A percentile compares a stretch with the other conserved stretches of the same genome.
Conservation (phyloP, 2,113 vertebrate genomes). For the Salvelinus namaycush region DNA sequence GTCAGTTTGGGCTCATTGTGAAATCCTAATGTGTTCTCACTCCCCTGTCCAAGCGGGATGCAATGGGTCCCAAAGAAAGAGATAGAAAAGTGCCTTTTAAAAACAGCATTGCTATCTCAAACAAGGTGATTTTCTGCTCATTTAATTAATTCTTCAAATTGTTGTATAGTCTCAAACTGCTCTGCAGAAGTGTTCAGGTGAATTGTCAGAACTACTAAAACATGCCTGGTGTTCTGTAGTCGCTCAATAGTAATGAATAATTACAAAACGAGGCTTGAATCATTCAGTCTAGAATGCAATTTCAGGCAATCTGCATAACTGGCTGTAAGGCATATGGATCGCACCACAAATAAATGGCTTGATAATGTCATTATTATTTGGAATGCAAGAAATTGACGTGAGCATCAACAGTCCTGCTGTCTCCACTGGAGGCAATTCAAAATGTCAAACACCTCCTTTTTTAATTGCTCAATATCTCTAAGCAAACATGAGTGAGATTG, state of each 20-base stretch:
- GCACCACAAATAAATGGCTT: slow-evolving; percentile 66
- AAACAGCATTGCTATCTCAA: slow-evolving; percentile 1
- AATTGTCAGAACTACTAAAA: slow-evolving; percentile 20
- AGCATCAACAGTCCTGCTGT: slow-evolving; percentile 43
- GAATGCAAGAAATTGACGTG: slow-evolving; percentile 68
- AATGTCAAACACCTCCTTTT: slow-evolving; percentile 40
- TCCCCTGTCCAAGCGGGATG: neutral
- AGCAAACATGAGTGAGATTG: slow-evolving; percentile 59
- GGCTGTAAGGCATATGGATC: slow-evolving; percentile 57
- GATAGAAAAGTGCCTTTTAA: slow-evolving; percentile 2
- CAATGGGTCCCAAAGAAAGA: slow-evolving; percentile 23
- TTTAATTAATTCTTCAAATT: slow-evolving; percentile 36
- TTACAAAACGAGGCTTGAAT: slow-evolving; percentile 54
- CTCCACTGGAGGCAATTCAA: slow-evolving; percentile 18
- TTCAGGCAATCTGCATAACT: slow-evolving; percentile 52
- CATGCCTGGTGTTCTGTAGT: slow-evolving; percentile 14
- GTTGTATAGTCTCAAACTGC: slow-evolving; percentile 8
- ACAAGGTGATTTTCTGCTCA: slow-evolving; percentile 39
- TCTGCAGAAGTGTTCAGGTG: neutral
- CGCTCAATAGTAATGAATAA: slow-evolving; percentile 61
- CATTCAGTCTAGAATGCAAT: slow-evolving; percentile 62
- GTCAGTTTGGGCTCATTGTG: slow-evolving; percentile 15
- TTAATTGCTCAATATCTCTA: slow-evolving; percentile 55
- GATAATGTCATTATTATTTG: slow-evolving; percentile 68
- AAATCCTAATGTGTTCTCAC: slow-evolving; percentile 8